Evolutionary conservation across 2,113 vertebrate species (phyloP).

Genomic region (Pandion haliaetus): DNA sequence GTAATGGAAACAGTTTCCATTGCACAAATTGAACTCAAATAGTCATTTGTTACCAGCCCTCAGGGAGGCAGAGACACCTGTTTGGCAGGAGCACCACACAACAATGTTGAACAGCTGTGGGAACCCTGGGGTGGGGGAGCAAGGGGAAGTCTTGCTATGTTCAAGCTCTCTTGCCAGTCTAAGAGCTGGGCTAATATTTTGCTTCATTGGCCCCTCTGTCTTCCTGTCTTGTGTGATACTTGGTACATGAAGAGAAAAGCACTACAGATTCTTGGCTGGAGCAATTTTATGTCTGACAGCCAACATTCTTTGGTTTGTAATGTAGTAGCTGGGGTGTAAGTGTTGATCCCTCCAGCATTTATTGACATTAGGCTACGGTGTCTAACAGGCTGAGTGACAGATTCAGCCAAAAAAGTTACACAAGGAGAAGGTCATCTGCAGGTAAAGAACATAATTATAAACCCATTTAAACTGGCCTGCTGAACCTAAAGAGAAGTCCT

Average conservation of each 20-base stretch:
- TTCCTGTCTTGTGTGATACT: neutral
- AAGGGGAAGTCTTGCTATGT: neutral
- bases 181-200: neutral
- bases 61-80: neutral
- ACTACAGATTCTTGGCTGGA: neutral
- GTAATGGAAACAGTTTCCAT: slow-evolving; percentile 17
- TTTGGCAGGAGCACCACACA: neutral
- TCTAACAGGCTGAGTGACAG: neutral
- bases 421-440: slow-evolving; percentile 2
- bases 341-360: neutral
- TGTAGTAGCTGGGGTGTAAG: neutral
- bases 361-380: neutral
- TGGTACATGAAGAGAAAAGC: neutral
- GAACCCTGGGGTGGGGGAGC: neutral
- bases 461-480: neutral
- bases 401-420: neutral
- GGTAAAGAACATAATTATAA: neutral
- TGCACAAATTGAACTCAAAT: neutral
- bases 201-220: neutral
- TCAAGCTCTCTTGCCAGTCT: neutral
- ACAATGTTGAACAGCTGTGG: neutral
- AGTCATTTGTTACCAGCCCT: neutral
- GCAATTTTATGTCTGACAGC: neutral
- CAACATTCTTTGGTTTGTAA: neutral
- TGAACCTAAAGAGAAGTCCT: neutral